Evolutionary conservation across 1,140 invertebrate genomes (phyloP), one percentile per base, ranked within the genome.

Genomic region (Aphidius ervi): DNA sequence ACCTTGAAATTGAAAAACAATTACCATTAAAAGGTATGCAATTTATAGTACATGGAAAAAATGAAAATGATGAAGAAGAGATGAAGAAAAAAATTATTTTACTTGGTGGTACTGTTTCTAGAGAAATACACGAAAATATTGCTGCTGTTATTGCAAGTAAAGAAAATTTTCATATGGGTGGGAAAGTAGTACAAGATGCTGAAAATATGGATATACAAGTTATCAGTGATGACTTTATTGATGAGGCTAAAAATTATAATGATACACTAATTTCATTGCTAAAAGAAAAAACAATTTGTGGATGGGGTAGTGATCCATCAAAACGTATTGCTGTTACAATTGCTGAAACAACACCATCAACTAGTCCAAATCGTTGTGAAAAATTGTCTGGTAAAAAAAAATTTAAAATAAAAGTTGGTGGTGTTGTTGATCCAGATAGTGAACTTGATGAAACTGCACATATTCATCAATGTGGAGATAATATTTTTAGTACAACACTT

Each of bases 351-450:
- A 76, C 74, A n/a, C 60, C 65, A 0, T 82, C 78, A 1, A 86
- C 84, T 65, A 84, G 83, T 3, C 86, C 85, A 58, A 89, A 87
- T 71, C 81, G 82, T 41, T 90, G 85, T 68, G 83, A 84, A 31
- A 88, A 86, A 71, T 69, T 75, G 42, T 87, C 86, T 8, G 84
- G 82, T 31, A 84, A 84, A 62, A 82, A 90, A 50, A 95, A 89
- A 65, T 72, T 97, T 58, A 89, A 87, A 66, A 76, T 98, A 9
- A 95, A 97, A 82, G 91, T 86, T 58, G 94, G 93, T 2, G 86
- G 87, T 9, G 92, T 93, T 6, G 89, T 94, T 3, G 95, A 98
- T 81, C 93, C 95, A 0, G 92, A 94, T 40, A 93, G 91, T 56
- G 89, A 86, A 1, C 69, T 98, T 10, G 88, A 88, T 63, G 85